A percentile compares a stretch with the other conserved stretches of the same genome.
These are phyloP conservation scores for Anneissia japonica DNA, from an alignment of 35 echinoderm and acorn worm species.

Conservation along the genomic window DNA sequence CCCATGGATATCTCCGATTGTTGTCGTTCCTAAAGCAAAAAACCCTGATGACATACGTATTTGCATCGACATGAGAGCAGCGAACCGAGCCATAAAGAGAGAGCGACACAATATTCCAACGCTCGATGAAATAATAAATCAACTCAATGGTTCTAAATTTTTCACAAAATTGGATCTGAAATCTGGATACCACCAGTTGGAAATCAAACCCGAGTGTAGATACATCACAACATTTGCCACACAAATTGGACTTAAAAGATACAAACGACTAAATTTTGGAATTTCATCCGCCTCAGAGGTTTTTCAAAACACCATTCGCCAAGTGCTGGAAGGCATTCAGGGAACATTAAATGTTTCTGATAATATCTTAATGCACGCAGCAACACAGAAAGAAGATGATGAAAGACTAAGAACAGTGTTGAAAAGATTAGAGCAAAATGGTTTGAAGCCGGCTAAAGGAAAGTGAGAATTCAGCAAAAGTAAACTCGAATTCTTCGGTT, in stretches of 20 bases:
- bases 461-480: constrained; percentile 56
- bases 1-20: constrained; percentile 43
- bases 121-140: constrained; percentile 52
- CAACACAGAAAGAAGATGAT: constrained; percentile 24
- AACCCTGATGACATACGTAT: constrained; percentile 36
- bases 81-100: constrained; percentile 56
- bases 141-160: constrained; percentile 42
- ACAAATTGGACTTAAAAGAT: constrained; percentile 49
- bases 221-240: constrained; percentile 70
- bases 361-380: neutral
- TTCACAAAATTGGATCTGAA: constrained; percentile 67
- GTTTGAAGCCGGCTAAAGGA: constrained; percentile 27
- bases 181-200: constrained; percentile 65
- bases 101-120: constrained; percentile 48
- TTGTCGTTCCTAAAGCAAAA: constrained; percentile 43
- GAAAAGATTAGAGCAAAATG: constrained; percentile 22
- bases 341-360: neutral
- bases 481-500: constrained; percentile 27
- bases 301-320: constrained; percentile 13
- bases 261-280: constrained; percentile 64
- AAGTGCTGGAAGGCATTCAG: constrained; percentile 1
- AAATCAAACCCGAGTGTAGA: constrained; percentile 34
- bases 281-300: constrained; percentile 10
- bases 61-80: constrained; percentile 64
- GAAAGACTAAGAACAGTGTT: constrained; percentile 40